phyloP scores from a whole-genome alignment of 2,888 invertebrate species.

The Ormyrus nitidulus region DNA sequence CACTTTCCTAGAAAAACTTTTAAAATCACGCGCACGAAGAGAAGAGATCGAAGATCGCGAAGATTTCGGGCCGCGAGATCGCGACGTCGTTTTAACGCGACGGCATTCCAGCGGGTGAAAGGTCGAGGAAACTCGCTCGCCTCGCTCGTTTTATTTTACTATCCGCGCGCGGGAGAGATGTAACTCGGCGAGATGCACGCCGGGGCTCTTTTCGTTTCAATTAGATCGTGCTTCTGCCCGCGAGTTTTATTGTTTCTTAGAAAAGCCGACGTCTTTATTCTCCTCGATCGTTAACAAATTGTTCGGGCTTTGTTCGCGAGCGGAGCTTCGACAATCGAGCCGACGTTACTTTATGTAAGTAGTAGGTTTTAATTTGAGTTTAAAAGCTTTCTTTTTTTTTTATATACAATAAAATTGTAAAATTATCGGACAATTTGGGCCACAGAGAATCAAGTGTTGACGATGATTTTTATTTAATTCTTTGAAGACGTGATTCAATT shows the following conservation, averaged over 20 bases:
- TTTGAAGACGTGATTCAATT: too few relatives aligned
- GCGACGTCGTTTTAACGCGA: not conserved
- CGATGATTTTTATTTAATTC: too few relatives aligned
- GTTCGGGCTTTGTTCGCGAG: not conserved
- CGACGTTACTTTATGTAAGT: not conserved
- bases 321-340: not conserved
- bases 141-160: not conserved
- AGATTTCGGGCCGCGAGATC: too few relatives aligned
- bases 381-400: not conserved
- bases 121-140: constrained; percentile 47
- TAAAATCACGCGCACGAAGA: too few relatives aligned
- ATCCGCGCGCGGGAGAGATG: constrained; percentile 15
- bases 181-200: constrained; percentile 1
- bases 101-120: constrained; percentile 48
- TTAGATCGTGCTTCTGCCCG: constrained; percentile 3
- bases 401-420: not conserved
- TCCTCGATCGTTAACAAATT: constrained; percentile 31
- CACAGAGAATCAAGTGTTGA: too few relatives aligned
- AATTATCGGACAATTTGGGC: not conserved
- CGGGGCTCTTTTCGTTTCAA: constrained; percentile 25
- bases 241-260: constrained; percentile 9
- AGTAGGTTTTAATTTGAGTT: not conserved
- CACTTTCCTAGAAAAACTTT: too few relatives aligned
- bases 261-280: constrained; percentile 31
- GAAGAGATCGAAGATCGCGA: too few relatives aligned